Conservation (phyloP, 2,113 vertebrate species). For the Neopipo cinnamomea region DNA sequence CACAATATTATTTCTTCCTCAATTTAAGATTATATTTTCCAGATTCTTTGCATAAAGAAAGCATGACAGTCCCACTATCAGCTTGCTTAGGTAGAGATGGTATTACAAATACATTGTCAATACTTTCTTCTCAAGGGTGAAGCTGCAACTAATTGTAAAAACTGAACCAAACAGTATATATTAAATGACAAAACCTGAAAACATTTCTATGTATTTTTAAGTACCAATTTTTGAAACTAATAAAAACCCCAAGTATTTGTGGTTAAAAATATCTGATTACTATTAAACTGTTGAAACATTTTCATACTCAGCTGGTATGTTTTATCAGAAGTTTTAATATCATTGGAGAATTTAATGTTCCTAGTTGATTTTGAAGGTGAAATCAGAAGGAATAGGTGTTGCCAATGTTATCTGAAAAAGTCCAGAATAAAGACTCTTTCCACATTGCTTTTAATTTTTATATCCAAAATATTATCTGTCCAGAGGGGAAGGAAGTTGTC, state of each 20-base stretch:
- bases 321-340: not conserved
- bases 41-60: not conserved
- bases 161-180: not conserved
- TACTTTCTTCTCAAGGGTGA: not conserved
- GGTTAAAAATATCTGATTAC: not conserved
- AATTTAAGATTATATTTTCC: slow-evolving; percentile 19
- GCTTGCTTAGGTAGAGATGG: not conserved
- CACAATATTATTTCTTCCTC: slow-evolving; percentile 11
- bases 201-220: not conserved
- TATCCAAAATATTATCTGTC: not conserved
- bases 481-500: not conserved
- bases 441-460: not conserved
- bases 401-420: not conserved
- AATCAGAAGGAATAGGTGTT: not conserved
- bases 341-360: not conserved
- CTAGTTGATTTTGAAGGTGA: not conserved
- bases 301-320: not conserved
- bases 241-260: not conserved
- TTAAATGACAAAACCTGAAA: not conserved
- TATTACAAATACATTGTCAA: not conserved
- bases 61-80: not conserved
- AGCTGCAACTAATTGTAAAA: not conserved
- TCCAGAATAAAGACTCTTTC: not conserved
- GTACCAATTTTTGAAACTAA: not conserved
- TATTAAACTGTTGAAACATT: not conserved